Percentiles rank a stretch among this genome's conserved stretches.
Conservation (phyloP, 2,797 vertebrate species). For the Anabas testudineus region DNA sequence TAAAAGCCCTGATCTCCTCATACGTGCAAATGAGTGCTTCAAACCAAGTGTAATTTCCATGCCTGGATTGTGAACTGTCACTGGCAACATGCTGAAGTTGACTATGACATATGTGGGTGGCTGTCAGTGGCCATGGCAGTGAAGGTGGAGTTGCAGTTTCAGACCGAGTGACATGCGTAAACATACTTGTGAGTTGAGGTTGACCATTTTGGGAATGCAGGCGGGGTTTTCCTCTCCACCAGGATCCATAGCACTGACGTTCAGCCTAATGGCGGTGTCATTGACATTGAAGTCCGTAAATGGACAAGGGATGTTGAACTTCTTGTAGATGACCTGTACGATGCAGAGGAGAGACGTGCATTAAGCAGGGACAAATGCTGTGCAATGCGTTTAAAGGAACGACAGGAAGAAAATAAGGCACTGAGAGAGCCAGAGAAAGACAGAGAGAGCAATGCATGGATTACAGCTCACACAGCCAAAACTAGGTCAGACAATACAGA, state of each 20-base stretch:
- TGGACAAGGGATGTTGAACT: conserved; percentile 92
- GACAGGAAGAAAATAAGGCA: conserved; percentile 40
- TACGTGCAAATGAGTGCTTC: conserved; percentile 47
- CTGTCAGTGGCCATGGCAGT: conserved; percentile 53
- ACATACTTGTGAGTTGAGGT: conserved; percentile 93
- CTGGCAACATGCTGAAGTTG: conserved; percentile 68
- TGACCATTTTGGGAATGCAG: conserved; percentile 91
- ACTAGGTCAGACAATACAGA: conserved; percentile 80
- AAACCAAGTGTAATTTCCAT: conserved; percentile 61
- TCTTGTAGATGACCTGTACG: conserved; percentile 96
- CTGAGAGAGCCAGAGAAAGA: conserved; percentile 28
- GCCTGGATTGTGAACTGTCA: conserved; percentile 56
- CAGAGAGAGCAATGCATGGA: conserved; percentile 53
- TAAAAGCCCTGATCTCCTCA: conserved; percentile 26
- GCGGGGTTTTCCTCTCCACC: conserved; percentile 69
- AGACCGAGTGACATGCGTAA: conserved; percentile 34
- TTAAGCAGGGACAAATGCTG: conserved; percentile 31
- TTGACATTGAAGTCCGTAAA: conserved; percentile 79
- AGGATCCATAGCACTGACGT: conserved; percentile 77
- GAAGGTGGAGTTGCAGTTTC: conserved; percentile 44
- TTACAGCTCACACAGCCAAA: conserved; percentile 72
- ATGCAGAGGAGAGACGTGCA: conserved; percentile 33
- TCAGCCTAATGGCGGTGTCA: conserved; percentile 62
- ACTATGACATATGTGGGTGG: conserved; percentile 52
- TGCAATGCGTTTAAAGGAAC: conserved; percentile 27